Percentiles rank a stretch among this genome's conserved stretches.
These are phyloP conservation scores for Anseranas semipalmata DNA, from an alignment of 2,113 vertebrate genomes.

Conservation along the genomic window DNA sequence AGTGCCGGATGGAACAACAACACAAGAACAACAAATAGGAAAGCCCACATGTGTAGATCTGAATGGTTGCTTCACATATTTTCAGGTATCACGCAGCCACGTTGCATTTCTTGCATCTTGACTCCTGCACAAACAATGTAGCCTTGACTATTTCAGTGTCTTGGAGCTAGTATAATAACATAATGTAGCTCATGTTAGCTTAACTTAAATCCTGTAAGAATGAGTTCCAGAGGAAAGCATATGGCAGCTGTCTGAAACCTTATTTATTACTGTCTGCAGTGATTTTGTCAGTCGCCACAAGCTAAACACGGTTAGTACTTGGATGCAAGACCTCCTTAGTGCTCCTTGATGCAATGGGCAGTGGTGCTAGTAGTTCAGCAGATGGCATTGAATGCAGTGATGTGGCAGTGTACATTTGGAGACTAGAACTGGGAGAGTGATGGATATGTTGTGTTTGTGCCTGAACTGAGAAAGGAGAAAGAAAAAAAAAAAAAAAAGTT, in stretches of 20 bases:
- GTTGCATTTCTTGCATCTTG: neutral
- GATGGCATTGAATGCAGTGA: neutral
- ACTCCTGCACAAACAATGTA: neutral
- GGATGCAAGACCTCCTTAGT: rapidly evolving
- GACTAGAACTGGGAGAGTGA: neutral
- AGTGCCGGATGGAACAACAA: neutral
- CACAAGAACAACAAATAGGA: neutral
- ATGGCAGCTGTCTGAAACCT: neutral
- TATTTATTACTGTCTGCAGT: neutral
- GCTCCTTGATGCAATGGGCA: neutral
- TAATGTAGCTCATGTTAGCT: neutral
- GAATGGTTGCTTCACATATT: neutral
- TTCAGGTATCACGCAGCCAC: neutral
- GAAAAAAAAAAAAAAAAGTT: neutral
- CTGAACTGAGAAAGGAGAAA: neutral
- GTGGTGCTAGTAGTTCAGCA: neutral
- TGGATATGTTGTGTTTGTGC: neutral
- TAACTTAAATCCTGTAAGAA: neutral
- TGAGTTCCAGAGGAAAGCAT: neutral
- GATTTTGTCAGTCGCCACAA: neutral
- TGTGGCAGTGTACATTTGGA: neutral
- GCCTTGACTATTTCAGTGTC: neutral
- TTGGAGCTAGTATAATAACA: neutral
- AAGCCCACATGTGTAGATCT: neutral
- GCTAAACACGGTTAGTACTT: rapidly evolving